Base-by-base conservation (phyloP, 1,140 invertebrate species). In the Zaprionus davidi region DNA sequence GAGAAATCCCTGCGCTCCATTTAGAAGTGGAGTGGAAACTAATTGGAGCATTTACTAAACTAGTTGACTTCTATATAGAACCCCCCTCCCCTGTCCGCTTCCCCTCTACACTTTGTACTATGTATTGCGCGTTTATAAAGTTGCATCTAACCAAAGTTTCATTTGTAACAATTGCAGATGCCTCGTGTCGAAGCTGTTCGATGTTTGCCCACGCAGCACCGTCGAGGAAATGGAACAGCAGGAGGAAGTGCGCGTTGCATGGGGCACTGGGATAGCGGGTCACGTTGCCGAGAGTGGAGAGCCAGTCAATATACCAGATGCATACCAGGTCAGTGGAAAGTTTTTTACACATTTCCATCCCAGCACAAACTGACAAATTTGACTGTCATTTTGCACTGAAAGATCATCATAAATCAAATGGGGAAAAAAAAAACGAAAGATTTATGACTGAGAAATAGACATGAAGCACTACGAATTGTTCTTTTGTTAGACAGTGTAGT, bases 251-350 rank as follows among this genome's bases (percentile, higher is more conserved):
- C 94, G 96, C 78, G 97, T 99, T 92, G 96, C 97, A 1, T 97
- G 96, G 96, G 96, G 96, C 46, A 96, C 95, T 24, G 98, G 98
- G 34, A 98, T 99, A 79, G 97, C 98, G 1, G 98, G 98, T 5
- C 97, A 97, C 93, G 98, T 99, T 7, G 98, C 98, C 2, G 96
- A 98, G 88, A 98, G 96, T 80, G 98, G 98, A 20, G 96, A 98
- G 91, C 95, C 97, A 12, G 96, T 98, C 79, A 99, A 99, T 93
- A 99, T 99, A 93, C 97, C 97, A 12, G 98, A 99, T 93, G 98
- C 98, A 57, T 99, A 99, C 93, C 95, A 98, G 96, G 98, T 97
- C 93, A 93, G 44, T 74, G 71, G 63, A 79, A 53, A 79, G 34
- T 79, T 80, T 76, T 46, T 34, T 13, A 38, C 13, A 28, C 26